Base-by-base conservation (phyloP, 1,140 invertebrate genomes). In the Macrotrachela quadricornifera region DNA sequence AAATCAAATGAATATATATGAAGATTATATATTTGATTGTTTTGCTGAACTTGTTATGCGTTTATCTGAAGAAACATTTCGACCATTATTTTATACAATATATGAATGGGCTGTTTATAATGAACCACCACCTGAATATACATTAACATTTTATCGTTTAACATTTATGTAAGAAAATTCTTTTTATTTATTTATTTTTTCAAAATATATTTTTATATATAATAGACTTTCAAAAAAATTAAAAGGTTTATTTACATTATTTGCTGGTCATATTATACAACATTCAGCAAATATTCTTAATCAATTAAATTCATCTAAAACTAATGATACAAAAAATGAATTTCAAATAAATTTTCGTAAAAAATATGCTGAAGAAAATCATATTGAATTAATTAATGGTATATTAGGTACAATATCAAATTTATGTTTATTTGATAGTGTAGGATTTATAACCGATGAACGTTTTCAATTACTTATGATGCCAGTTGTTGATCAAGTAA, bases 201-300 rank as follows among this genome's bases (percentile, higher is more conserved):
- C 30, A 21, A 14, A 17, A 4, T 21, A 42, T 13, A 40, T 52
- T 12, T 11, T 43, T 51, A 18, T 13, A 18, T n/a, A n/a, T 30
- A 12, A 44, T 44, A 18, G 40, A 45, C 38, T 54, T 63, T 82
- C 84, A 0, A 78, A 83, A 46, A 78, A 77, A 49, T 66, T 94
- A 10, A 84, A 86, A 66, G 81, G 81, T 18, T 69, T 94, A 0
- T 94, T 92, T 65, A 78, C 84, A 1, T 67, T 86, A 21, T 90
- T 92, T 66, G 84, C 85, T 47, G 80, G 79, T 8, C 79, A 83
- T 60, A 80, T 90, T 58, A 68, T 90, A 0, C 78, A 80, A 60
- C 80, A 86, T 63, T 78, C 82, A 1, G 78, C 82, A 0, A 68
- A 76, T 6, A 62, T 83, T 1, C 64, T 92, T 17, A 67, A 69